A percentile compares a stretch with the other conserved stretches of the same genome.
These are phyloP conservation scores for Panurus biarmicus DNA, from an alignment of 2,113 vertebrate genomes.

Conservation along the genomic window DNA sequence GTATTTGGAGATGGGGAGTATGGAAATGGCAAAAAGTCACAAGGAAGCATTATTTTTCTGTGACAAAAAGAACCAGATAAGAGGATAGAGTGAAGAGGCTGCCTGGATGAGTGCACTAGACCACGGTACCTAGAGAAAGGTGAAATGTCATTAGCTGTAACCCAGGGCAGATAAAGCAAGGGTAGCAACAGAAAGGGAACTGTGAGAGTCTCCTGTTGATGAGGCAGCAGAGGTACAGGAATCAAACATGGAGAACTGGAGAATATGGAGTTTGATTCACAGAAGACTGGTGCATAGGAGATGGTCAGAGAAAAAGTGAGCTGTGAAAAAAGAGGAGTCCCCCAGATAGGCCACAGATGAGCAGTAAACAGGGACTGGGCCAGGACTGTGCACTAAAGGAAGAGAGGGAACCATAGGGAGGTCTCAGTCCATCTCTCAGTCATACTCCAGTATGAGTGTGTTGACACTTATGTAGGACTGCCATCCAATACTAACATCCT, in stretches of 20 bases:
- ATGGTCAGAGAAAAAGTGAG: not conserved
- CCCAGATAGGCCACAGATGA: not conserved
- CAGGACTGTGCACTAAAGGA: not conserved
- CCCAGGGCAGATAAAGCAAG: not conserved
- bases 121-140: not conserved
- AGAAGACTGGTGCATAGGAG: not conserved
- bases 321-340: not conserved
- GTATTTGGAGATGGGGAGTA: not conserved
- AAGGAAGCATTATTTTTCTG: not conserved
- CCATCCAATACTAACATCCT: not conserved
- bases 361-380: not conserved
- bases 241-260: not conserved
- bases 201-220: not conserved
- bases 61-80: not conserved
- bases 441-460: not conserved
- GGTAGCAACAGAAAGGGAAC: not conserved
- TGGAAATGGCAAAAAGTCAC: not conserved
- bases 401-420: not conserved
- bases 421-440: not conserved
- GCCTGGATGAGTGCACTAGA: rapidly evolving
- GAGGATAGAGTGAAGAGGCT: not conserved
- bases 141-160: not conserved
- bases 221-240: not conserved
- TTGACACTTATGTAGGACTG: not conserved
- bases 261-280: not conserved